These are phyloP conservation scores for Odontocolon sp. DNA, from an alignment of 2,888 invertebrate genomes.

Conservation along the genomic window DNA sequence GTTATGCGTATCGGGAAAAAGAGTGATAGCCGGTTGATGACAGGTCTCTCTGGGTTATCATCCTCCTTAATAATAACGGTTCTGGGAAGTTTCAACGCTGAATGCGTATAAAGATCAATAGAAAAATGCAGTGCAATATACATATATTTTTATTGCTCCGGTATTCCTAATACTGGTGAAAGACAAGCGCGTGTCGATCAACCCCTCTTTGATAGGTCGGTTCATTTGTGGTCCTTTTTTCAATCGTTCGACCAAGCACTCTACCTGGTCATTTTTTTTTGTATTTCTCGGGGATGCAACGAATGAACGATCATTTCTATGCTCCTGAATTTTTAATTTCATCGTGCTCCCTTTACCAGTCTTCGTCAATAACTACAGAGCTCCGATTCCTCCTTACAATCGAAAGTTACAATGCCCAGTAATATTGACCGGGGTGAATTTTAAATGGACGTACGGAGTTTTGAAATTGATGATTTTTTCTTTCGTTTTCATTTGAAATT, in stretches of 20 bases:
- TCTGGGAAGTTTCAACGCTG: conserved; percentile 49
- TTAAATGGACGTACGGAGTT: no score
- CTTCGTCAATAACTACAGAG: background rate
- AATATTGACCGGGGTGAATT: no score
- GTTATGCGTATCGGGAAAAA: background rate
- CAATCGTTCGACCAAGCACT: conserved; percentile 19
- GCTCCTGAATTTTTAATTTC: conserved; percentile 51
- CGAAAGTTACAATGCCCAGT: background rate
- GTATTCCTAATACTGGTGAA: conserved; percentile 34
- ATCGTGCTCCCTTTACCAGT: background rate
- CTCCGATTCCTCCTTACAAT: conserved; percentile 5
- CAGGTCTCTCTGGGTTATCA: conserved; percentile 34
- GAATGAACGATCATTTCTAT: conserved; percentile 5
- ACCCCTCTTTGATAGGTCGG: conserved; percentile 36
- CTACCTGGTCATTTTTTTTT: conserved; percentile 7
- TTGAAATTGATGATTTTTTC: conserved; percentile 1
- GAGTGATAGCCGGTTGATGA: conserved; percentile 51
- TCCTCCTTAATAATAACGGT: conserved; percentile 41
- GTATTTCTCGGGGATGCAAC: background rate
- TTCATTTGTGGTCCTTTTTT: conserved; percentile 73
- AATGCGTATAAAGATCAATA: conserved; percentile 2
- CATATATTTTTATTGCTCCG: conserved; percentile 9
- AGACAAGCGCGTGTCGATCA: conserved; percentile 29
- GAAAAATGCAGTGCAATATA: conserved; percentile 1
- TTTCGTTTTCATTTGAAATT: no score